phyloP scores from a whole-genome alignment of 2,888 invertebrate genomes.

The Microplitis manilae region DNA sequence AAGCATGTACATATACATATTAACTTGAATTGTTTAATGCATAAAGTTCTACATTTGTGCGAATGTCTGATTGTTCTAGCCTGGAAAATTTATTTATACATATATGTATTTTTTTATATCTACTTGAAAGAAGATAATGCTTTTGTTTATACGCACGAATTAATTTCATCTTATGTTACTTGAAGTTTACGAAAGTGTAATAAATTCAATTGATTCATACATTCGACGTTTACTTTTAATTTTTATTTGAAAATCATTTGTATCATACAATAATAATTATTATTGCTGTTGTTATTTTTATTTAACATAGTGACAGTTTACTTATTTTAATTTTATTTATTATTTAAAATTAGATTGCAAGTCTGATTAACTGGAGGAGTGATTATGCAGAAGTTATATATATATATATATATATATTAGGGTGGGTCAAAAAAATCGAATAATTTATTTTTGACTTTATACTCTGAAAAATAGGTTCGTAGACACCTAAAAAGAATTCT shows the following conservation, averaged over 20 bases:
- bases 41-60: neutral
- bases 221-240: neutral
- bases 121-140: neutral
- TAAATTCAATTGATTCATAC: neutral
- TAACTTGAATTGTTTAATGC: no score
- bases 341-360: no score
- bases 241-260: neutral
- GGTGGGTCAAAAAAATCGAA: no score
- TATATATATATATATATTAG: conserved; percentile 1
- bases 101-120: neutral
- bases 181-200: neutral
- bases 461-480: no score
- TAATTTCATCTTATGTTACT: neutral
- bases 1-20: neutral
- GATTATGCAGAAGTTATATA: neutral
- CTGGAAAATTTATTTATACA: conserved; percentile 1
- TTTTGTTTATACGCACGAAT: neutral
- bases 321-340: no score
- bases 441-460: no score
- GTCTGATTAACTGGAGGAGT: no score
- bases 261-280: neutral
- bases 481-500: no score
- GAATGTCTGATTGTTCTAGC: neutral
- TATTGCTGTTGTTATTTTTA: neutral
- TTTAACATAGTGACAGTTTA: no score